These are phyloP conservation scores for Aeoliscus strigatus DNA, from an alignment of 2,797 vertebrate genomes.

Conservation along the genomic window DNA sequence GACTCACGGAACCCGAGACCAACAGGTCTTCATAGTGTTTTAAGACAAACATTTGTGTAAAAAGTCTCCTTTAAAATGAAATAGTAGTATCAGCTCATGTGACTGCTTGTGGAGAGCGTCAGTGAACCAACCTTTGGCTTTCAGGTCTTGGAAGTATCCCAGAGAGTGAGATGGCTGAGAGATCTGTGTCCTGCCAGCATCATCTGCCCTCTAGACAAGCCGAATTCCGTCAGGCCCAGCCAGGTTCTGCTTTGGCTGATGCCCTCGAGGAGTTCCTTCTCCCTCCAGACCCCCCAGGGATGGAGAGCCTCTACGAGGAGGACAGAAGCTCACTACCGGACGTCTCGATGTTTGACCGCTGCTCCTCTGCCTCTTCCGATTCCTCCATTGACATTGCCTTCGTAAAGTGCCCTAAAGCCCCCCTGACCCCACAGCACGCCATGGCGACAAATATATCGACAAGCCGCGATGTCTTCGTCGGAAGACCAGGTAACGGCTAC, in stretches of 20 bases:
- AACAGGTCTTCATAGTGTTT: no score
- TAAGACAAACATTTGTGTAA: no score
- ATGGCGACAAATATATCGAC: conserved; percentile 31
- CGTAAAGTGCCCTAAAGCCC: conserved; percentile 82
- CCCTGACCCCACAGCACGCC: conserved; percentile 53
- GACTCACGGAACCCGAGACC: conserved; percentile 71
- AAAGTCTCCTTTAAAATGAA: no score
- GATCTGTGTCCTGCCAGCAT: conserved; percentile 34
- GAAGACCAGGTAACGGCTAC: conserved; percentile 60
- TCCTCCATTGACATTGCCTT: conserved; percentile 96
- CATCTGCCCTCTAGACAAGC: conserved; percentile 41
- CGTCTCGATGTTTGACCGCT: conserved; percentile 79
- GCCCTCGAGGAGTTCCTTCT: conserved; percentile 76
- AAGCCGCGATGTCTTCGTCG: conserved; percentile 71
- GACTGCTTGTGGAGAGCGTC: neutral
- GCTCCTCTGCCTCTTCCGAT: conserved; percentile 88
- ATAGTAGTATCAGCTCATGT: no score
- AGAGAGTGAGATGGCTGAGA: conserved; percentile 74
- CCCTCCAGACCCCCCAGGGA: conserved; percentile 70
- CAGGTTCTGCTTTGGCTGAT: conserved; percentile 73
- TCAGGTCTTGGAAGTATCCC: conserved; percentile 84
- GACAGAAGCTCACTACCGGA: conserved; percentile 78
- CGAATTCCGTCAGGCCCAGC: conserved; percentile 49
- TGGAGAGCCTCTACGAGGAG: conserved; percentile 81
- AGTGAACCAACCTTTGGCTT: conserved; percentile 48